Base-by-base conservation (phyloP, 2,888 invertebrate genomes). In the Molorchus minor region DNA sequence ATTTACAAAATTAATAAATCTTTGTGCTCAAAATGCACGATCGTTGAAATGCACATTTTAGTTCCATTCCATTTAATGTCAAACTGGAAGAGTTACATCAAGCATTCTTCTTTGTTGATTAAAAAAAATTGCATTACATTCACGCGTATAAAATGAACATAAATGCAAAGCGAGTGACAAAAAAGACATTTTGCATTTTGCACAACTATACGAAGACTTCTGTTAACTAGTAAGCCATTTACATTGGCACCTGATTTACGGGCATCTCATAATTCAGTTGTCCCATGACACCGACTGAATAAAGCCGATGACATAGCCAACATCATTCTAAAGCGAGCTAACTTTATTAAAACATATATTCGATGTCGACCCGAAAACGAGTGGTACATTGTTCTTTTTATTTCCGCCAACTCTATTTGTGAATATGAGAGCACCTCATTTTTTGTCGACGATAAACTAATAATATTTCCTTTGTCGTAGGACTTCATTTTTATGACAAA, bases 291-390 rank as follows among this genome's bases (percentile, higher is more conserved):
- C 53, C 35, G 30, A 21, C 53, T 20, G 30, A 36, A 36, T 45
- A 54, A 36, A 44, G 16, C 45, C 21, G 45, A 54, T 36, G 36
- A 29, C 45, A 54, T n/a, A 13, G 19, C 20, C 44, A 25, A 54
- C 54, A 54, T 38, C 45, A 33, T 25, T 35, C 45, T 25, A 20
- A n/a, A 49, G 25, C 49, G 38, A 13, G 38, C 3, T 33, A 16
- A 45, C 54, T 57, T 51, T 57, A 57, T 57, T 57, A 51, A 57
- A 57, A 57, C 51, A 49, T 29, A 51, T 57, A 57, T 41, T 43
- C 35, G 30, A 49, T 21, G 51, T 40, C 47, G 21, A 10, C 36
- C 12, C 12, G 52, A 29, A 29, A 38, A 36, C 17, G 36, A 43
- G 21, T 13, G 21, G 2, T 10, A 17, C 20, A 10, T 19, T 49